These are phyloP conservation scores for Cataglyphis livida DNA, from an alignment of 2,888 invertebrate species.

Conservation along the genomic window DNA sequence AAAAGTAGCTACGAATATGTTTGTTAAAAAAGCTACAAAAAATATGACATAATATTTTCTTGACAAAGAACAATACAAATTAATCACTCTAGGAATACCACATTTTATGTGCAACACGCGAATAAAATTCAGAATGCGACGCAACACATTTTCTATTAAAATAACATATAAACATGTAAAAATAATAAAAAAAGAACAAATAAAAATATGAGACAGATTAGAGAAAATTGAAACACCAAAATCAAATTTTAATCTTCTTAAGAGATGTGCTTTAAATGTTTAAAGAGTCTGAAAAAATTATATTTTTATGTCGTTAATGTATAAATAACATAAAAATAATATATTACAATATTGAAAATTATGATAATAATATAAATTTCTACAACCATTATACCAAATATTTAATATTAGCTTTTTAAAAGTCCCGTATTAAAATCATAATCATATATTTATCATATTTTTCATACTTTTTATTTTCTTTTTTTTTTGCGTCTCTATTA, in stretches of 20 bases:
- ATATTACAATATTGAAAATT: neutral
- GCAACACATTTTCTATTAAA: conserved; percentile 3
- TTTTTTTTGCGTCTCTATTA: neutral
- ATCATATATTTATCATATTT: neutral
- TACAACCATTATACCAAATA: neutral
- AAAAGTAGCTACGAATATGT: neutral
- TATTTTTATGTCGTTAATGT: neutral
- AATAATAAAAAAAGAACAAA: conserved; percentile 2
- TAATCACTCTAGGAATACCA: conserved; percentile 15
- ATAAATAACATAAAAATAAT: neutral
- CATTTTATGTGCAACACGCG: conserved; percentile 1
- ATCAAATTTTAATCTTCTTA: conserved; percentile 14
- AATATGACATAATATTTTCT: conserved; percentile 1
- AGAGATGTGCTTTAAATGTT: neutral
- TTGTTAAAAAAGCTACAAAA: conserved; percentile 12
- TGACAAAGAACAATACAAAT: conserved; percentile 13
- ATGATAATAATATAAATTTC: neutral
- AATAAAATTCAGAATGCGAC: conserved; percentile 19
- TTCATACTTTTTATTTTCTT: neutral
- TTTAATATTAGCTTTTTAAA: neutral
- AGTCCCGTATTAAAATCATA: no score
- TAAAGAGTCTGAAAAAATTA: neutral
- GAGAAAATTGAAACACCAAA: neutral
- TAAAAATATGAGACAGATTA: neutral
- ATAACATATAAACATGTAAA: neutral